phyloP scores from a whole-genome alignment of 2,113 vertebrate genomes.

The Motacilla tschutschensis region DNA sequence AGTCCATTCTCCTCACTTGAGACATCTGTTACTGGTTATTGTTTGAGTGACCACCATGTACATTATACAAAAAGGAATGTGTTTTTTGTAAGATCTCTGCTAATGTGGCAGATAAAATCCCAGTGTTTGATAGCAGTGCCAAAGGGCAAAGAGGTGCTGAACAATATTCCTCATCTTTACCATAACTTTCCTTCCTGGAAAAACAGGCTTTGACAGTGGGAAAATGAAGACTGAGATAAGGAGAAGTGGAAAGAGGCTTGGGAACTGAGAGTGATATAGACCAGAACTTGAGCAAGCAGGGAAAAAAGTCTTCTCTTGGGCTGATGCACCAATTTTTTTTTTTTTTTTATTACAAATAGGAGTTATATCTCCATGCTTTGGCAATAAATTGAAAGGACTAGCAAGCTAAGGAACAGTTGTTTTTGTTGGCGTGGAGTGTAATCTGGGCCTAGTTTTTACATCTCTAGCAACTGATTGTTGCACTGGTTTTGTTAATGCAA shows the following conservation, averaged over 20 bases:
- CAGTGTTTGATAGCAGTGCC: constrained; percentile 39
- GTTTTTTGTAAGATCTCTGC: constrained; percentile 42
- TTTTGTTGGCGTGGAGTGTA: constrained; percentile 22
- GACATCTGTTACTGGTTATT: constrained; percentile 82
- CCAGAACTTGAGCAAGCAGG: constrained; percentile 66
- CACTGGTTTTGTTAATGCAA: background rate
- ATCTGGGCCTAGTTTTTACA: background rate
- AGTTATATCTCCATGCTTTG: background rate
- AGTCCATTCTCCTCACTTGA: constrained; percentile 63
- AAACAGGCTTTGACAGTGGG: constrained; percentile 67
- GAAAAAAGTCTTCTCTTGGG: constrained; percentile 35
- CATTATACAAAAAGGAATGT: constrained; percentile 60
- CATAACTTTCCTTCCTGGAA: constrained; percentile 59
- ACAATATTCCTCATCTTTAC: constrained; percentile 47
- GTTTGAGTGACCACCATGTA: constrained; percentile 79
- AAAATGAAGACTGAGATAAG: constrained; percentile 77
- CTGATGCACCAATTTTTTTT: constrained; percentile 30
- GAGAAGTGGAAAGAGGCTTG: constrained; percentile 76
- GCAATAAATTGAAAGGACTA: constrained; percentile 25
- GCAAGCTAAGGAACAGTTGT: constrained; percentile 14
- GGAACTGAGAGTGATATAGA: constrained; percentile 80
- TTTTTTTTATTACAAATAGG: constrained; percentile 41
- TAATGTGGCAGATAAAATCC: constrained; percentile 33
- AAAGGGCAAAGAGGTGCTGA: constrained; percentile 63
- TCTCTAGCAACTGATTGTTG: background rate